These are phyloP conservation scores for Paguma larvata DNA, from an alignment of 2,797 vertebrate species.

Conservation along the genomic window DNA sequence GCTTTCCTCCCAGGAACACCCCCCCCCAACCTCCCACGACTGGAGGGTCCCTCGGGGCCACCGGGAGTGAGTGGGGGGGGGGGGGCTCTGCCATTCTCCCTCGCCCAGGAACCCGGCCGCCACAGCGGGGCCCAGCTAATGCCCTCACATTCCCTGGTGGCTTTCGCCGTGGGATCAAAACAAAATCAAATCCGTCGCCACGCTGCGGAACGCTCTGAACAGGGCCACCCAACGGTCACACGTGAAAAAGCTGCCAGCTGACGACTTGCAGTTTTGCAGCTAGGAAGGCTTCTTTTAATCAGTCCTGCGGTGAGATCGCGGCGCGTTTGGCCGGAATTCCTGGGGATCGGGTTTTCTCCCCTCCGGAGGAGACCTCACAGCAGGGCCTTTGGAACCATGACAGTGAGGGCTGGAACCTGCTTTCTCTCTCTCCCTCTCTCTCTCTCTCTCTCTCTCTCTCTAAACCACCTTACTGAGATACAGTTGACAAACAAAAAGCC, in stretches of 20 bases:
- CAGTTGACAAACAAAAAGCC: not conserved
- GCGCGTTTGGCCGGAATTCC: conserved; percentile 63
- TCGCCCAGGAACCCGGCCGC: not conserved
- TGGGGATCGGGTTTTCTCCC: conserved; percentile 41
- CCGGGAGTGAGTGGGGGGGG: not conserved
- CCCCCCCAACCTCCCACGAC: not conserved
- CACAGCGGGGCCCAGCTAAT: not conserved
- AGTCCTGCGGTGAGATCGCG: conserved; percentile 21
- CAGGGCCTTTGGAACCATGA: not conserved
- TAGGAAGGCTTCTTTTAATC: conserved; percentile 76
- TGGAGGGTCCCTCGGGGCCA: not conserved
- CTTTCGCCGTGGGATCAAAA: conserved; percentile 38
- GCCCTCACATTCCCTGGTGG: not conserved
- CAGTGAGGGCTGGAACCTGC: not conserved
- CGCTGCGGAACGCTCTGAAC: conserved; percentile 24
- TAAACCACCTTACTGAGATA: not conserved
- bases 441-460: no score
- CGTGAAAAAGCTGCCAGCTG: conserved; percentile 54
- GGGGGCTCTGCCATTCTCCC: not conserved
- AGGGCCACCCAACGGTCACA: conserved; percentile 60
- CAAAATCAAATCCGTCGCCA: conserved; percentile 67
- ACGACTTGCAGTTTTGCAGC: conserved; percentile 66
- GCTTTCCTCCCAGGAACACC: not conserved
- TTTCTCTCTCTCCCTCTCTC: not conserved
- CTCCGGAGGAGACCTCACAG: conserved; percentile 61